Conservation (phyloP, 2,797 vertebrate species). For the Chiroxiphia lanceolata region DNA sequence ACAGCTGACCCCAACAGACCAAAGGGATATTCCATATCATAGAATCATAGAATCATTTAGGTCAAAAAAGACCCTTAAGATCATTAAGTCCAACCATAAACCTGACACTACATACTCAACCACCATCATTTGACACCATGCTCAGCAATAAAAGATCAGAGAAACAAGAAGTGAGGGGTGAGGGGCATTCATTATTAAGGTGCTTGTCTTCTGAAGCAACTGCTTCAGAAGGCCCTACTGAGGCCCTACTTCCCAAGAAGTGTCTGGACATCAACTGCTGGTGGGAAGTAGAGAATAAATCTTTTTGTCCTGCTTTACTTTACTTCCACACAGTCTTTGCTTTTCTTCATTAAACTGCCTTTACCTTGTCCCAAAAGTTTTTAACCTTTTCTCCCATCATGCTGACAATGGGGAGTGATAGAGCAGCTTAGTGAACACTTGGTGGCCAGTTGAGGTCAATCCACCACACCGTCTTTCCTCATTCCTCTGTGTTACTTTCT, state of each 20-base stretch:
- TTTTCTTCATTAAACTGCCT: neutral
- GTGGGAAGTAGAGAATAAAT: neutral
- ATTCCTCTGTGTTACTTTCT: neutral
- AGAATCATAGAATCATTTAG: neutral
- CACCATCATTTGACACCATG: neutral
- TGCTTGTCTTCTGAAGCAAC: neutral
- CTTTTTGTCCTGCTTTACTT: neutral
- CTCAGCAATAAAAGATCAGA: neutral
- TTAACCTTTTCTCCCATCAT: neutral
- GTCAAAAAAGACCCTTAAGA: neutral
- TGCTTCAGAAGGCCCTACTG: neutral
- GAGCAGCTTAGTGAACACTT: neutral
- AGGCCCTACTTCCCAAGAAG: neutral
- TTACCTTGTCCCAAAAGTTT: neutral
- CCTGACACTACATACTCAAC: neutral
- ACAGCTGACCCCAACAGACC: neutral
- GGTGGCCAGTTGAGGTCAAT: neutral
- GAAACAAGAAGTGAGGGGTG: neutral
- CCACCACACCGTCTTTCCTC: neutral
- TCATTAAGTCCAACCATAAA: neutral
- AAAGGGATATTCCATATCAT: neutral
- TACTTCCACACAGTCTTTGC: neutral
- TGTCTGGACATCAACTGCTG: neutral
- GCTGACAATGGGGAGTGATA: neutral
- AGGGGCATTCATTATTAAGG: rapidly evolving